Conservation (phyloP, 1,140 invertebrate genomes). For the Venustaconcha ellipsiformis region DNA sequence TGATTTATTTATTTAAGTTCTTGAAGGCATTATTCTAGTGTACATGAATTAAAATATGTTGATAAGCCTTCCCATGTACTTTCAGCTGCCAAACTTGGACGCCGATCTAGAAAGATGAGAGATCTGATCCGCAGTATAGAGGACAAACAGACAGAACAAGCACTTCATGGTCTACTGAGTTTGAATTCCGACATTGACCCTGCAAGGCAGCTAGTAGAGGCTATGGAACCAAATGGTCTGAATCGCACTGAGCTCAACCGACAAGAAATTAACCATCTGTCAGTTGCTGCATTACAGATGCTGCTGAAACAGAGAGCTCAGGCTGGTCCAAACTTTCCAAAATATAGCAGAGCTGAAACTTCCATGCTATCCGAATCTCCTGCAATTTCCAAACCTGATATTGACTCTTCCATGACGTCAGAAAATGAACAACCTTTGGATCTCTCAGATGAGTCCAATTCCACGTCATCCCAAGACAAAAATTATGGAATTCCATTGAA, state of each 20-base stretch:
- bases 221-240: constrained; percentile 28
- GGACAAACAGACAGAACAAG: constrained; percentile 68
- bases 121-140: constrained; percentile 68
- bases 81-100: constrained; percentile 67
- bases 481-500: constrained; percentile 28
- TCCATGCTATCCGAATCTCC: constrained; percentile 16
- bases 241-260: constrained; percentile 12
- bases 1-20: too few species aligned
- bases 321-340: constrained; percentile 33
- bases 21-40: too few species aligned
- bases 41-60: too few species aligned
- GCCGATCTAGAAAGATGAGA: constrained; percentile 67
- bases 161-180: constrained; percentile 67
- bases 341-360: constrained; percentile 18
- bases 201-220: constrained; percentile 30
- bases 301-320: constrained; percentile 56
- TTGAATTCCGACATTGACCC: constrained; percentile 58
- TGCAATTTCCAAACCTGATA: too few species aligned
- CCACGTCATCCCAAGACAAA: constrained; percentile 21
- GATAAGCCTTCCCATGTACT: constrained; percentile 14
- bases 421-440: constrained; percentile 30
- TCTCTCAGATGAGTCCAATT: constrained; percentile 31
- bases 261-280: constrained; percentile 32
- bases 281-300: constrained; percentile 57
- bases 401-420: too few species aligned